These are phyloP conservation scores for Serranus cabrilla DNA, from an alignment of 2,797 vertebrate genomes.

Conservation along the genomic window DNA sequence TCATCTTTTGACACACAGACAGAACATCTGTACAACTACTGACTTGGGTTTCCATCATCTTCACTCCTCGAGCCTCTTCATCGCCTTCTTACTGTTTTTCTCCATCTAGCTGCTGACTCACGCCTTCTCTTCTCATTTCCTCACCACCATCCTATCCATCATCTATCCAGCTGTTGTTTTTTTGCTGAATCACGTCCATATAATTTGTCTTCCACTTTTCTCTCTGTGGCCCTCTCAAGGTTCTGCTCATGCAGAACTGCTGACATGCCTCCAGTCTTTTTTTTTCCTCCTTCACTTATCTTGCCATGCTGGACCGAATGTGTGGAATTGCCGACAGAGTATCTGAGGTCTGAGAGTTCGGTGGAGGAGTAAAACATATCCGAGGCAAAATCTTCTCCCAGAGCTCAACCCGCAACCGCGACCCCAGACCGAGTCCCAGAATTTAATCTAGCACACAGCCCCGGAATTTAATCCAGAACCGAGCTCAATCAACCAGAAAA, in stretches of 20 bases:
- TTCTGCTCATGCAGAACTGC: slow-evolving; percentile 65
- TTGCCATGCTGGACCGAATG: slow-evolving; percentile 45
- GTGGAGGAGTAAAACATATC: slow-evolving; percentile 46
- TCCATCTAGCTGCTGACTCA: slow-evolving; percentile 75
- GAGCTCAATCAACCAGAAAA: slow-evolving; percentile 68
- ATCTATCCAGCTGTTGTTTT: slow-evolving; percentile 54
- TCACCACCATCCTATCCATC: slow-evolving; percentile 71
- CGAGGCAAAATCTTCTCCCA: slow-evolving; percentile 49
- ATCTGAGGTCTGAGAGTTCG: slow-evolving; percentile 47
- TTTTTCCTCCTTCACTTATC: slow-evolving; percentile 55
- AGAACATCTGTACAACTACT: slow-evolving; percentile 37
- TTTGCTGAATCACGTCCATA: slow-evolving; percentile 77
- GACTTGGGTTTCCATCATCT: slow-evolving; percentile 50
- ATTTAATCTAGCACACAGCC: slow-evolving; percentile 65
- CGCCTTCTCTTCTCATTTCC: slow-evolving; percentile 46
- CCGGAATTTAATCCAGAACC: slow-evolving; percentile 65
- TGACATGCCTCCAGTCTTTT: slow-evolving; percentile 54
- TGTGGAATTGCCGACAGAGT: slow-evolving; percentile 35
- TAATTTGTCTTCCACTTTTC: slow-evolving; percentile 67
- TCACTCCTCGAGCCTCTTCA: slow-evolving; percentile 43
- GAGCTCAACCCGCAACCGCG: slow-evolving; percentile 57
- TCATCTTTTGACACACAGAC: slow-evolving; percentile 19
- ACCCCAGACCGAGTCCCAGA: slow-evolving; percentile 51
- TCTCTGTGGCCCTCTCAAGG: slow-evolving; percentile 64
- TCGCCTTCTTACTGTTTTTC: slow-evolving; percentile 55